Evolutionary conservation across 2,888 invertebrate species (phyloP).

Genomic region (Apodemia duryi): DNA sequence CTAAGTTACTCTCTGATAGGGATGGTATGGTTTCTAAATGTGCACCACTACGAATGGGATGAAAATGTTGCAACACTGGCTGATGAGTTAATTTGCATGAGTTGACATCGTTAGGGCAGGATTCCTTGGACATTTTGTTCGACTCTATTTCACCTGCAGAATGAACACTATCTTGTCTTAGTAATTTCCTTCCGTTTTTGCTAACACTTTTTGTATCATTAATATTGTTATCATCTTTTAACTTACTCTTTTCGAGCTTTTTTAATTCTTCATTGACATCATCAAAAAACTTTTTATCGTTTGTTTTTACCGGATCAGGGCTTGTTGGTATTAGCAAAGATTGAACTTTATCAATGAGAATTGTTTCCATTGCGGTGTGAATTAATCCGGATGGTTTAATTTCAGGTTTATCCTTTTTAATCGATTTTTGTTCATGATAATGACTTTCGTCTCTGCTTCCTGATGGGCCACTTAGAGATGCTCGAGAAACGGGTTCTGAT

Average conservation of each 20-base stretch:
- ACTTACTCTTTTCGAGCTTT: constrained; percentile 51
- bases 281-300: constrained; percentile 58
- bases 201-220: constrained; percentile 20
- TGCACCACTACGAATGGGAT: constrained; percentile 57
- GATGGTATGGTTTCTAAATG: constrained; percentile 69
- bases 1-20: constrained; percentile 57
- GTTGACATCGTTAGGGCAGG: constrained; percentile 41
- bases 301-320: constrained; percentile 45
- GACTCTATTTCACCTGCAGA: constrained; percentile 43
- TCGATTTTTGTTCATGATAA: constrained; percentile 40
- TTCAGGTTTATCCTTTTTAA: constrained; percentile 45
- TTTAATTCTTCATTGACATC: constrained; percentile 61
- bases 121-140: constrained; percentile 59
- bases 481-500: constrained; percentile 64
- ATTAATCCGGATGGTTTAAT: constrained; percentile 62
- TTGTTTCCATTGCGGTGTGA: constrained; percentile 78
- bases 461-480: constrained; percentile 57
- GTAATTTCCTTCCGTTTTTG: constrained; percentile 45
- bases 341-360: constrained; percentile 76
- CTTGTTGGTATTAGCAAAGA: constrained; percentile 60
- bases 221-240: constrained; percentile 24
- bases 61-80: constrained; percentile 58
- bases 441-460: constrained; percentile 45
- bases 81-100: constrained; percentile 47
- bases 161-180: constrained; percentile 59